These are phyloP conservation scores for Eupithecia inturbata DNA, from an alignment of 2,888 invertebrate genomes.

Conservation along the genomic window DNA sequence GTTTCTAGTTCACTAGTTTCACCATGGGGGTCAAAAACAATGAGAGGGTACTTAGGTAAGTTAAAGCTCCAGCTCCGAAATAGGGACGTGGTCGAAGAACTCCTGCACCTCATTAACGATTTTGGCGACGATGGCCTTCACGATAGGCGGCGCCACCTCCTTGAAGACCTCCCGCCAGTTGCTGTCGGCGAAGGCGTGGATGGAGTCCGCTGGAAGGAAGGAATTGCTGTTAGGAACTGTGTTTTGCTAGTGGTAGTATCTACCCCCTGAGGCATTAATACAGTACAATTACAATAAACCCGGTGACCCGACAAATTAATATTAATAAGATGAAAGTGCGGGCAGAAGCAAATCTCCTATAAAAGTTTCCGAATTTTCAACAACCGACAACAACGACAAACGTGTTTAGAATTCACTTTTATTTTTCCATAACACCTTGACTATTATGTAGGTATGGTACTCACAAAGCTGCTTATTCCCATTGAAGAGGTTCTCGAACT, in stretches of 20 bases:
- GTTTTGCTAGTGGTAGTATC: not conserved
- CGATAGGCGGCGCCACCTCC: conserved; percentile 75
- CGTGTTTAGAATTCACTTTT: too few species aligned
- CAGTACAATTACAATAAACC: not conserved
- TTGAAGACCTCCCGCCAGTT: conserved; percentile 74
- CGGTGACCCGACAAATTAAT: not conserved
- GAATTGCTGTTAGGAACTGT: not conserved
- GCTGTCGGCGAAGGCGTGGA: conserved; percentile 67
- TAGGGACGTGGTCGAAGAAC: conserved; percentile 66
- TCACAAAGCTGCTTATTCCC: conserved; percentile 69
- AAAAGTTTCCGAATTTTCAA: too few species aligned
- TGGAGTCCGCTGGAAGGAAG: conserved; percentile 59
- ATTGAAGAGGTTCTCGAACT: conserved; percentile 72
- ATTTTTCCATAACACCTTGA: too few species aligned
- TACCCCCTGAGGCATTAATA: not conserved
- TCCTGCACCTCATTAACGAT: conserved; percentile 63
- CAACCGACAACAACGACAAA: too few species aligned
- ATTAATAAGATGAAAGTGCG: too few species aligned
- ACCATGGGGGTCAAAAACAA: not conserved
- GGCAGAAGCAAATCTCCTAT: too few species aligned
- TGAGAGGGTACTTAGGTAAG: not conserved
- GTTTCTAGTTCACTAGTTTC: too few species aligned
- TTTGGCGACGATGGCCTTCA: conserved; percentile 61
- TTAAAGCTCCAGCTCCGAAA: conserved; percentile 57
- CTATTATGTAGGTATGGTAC: conserved; percentile 42